Evolutionary conservation across 2,113 vertebrate genomes (phyloP), one percentile per base, ranked within the genome.

Genomic region (Oryzias celebensis): DNA sequence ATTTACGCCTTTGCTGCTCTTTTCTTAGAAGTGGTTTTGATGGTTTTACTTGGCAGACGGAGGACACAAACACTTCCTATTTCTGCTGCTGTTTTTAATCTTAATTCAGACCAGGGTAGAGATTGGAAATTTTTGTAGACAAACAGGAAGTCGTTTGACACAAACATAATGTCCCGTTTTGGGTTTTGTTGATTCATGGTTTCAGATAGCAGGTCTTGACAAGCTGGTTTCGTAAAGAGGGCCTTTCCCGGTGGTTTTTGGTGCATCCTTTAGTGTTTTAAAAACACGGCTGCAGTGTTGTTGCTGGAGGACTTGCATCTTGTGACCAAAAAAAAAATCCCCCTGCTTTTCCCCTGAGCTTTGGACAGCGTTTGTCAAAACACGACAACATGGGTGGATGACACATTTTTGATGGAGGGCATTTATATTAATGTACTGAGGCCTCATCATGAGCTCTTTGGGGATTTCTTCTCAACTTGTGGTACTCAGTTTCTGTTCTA

Each of bases 1-100:
- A 63, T 74, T 69, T 78, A 57, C 46, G 75, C 70, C 52, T 73
- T 69, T 45, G 63, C 16, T 3, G 74, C 58, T 49, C 65, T 71
- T 79, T 58, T 54, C 71, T 81, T 49, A 71, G 66, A 85, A 75
- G 81, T 85, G 79, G 81, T 81, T 81, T 62, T 10, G 22, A 50
- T 59, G 72, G 68, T 62, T 84, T 58, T 3, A 28, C 72, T 78
- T 17, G 3, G 66, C 5, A 64, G 73, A 77, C 75, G 70, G 53
- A 77, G 55, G 61, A 75, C 65, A 56, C 47, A 26, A 60, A 62
- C 5, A 52, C 68, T 65, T 68, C 57, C 52, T 52, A 52, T 44
- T 55, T 52, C 61, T 48, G 17, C 4, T 62, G 23, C 7, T n/a
- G 23, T 57, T 63, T 74, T 62, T 24, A 3, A 76, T 73, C 72